Percentiles rank a stretch among this genome's conserved stretches.
Evolutionary conservation across 2,113 vertebrate species (phyloP).

Genomic region (Sakesphorus luctuosus): DNA sequence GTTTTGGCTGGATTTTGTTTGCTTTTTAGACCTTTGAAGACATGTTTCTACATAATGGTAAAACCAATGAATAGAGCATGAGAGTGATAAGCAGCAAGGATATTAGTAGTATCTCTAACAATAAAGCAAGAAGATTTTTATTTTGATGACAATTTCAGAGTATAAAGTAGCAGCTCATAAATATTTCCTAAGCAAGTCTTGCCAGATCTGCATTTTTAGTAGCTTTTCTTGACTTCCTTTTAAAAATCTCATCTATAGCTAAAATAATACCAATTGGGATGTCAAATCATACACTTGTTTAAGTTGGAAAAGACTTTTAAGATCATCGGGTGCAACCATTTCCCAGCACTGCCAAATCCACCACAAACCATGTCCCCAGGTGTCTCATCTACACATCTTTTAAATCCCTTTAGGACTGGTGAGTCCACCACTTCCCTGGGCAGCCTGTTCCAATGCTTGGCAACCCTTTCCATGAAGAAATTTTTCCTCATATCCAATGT

Average conservation of each 20-base stretch:
- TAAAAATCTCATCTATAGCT: neutral
- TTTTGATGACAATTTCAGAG: neutral
- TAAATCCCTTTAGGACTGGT: neutral
- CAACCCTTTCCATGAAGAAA: neutral
- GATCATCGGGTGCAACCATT: neutral
- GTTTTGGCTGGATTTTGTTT: neutral
- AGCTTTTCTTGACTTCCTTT: neutral
- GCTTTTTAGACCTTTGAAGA: neutral
- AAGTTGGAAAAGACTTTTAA: neutral
- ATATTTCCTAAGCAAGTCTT: neutral
- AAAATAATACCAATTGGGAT: neutral
- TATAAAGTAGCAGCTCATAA: neutral
- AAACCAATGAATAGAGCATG: neutral
- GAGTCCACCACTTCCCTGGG: neutral
- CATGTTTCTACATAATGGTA: neutral
- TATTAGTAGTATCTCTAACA: neutral
- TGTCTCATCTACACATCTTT: neutral
- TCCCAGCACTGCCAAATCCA: neutral
- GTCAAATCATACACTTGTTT: neutral
- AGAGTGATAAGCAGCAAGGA: neutral
- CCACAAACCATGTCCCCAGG: neutral
- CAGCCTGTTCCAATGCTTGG: neutral
- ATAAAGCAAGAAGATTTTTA: neutral
- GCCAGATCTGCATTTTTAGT: neutral
- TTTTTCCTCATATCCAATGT: neutral